phyloP scores from a whole-genome alignment of 2,113 vertebrate genomes.

The Siniperca knerii region DNA sequence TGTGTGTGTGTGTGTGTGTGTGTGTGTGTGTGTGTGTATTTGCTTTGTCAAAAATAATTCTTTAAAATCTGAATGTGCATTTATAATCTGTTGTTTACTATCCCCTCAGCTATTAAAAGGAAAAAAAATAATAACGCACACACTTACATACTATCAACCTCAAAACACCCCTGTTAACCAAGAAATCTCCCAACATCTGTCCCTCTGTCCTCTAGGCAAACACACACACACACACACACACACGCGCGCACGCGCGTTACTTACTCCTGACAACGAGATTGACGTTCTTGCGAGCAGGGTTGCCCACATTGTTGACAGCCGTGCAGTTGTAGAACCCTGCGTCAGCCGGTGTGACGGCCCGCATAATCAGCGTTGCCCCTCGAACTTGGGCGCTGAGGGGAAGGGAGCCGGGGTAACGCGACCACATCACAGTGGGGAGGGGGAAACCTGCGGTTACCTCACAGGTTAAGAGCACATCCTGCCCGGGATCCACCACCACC shows the following conservation, averaged over 20 bases:
- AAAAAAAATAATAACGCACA: neutral
- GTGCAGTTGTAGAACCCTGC: conserved; percentile 97
- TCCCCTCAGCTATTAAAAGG: neutral
- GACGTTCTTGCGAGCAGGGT: conserved; percentile 94
- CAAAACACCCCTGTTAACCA: neutral
- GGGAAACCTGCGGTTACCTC: conserved; percentile 91
- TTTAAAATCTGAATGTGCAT: neutral
- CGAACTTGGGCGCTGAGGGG: conserved; percentile 88
- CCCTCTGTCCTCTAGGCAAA: neutral
- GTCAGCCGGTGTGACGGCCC: conserved; percentile 88
- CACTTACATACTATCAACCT: neutral
- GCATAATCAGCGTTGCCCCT: conserved; percentile 88
- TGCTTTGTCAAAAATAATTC: neutral
- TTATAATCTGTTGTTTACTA: neutral
- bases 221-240: neutral
- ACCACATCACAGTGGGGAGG: conserved; percentile 90
- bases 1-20: too few relatives aligned
- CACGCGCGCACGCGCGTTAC: conserved; percentile 29
- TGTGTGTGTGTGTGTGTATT: neutral
- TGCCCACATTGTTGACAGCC: conserved; percentile 96
- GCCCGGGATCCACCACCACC: conserved; percentile 93
- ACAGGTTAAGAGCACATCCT: conserved; percentile 92
- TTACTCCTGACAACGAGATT: conserved; percentile 92
- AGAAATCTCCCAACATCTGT: neutral
- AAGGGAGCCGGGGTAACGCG: conserved; percentile 88